These are phyloP conservation scores for Anorthoa munda DNA, from an alignment of 2,888 invertebrate species.

Conservation along the genomic window DNA sequence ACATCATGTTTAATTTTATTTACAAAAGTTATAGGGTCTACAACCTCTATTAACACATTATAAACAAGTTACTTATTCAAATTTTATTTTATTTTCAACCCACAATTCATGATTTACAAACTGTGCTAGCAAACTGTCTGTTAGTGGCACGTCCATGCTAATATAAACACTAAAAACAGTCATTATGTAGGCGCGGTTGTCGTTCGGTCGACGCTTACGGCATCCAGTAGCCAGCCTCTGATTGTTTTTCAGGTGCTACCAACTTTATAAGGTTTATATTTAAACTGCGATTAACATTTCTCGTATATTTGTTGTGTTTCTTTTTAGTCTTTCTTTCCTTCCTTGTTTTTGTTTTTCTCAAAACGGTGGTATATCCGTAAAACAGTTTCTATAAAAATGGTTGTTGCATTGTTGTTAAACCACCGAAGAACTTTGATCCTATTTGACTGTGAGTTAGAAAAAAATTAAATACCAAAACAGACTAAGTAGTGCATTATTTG, in stretches of 20 bases:
- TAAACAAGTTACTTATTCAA: not conserved
- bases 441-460: not conserved
- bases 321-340: no score
- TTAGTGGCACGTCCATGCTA: not conserved
- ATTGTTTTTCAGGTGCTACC: constrained; percentile 28
- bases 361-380: no score
- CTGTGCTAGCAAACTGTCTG: constrained; percentile 1
- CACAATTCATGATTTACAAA: not conserved
- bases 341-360: no score
- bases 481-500: not conserved
- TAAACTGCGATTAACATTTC: constrained; percentile 9
- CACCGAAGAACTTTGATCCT: not conserved
- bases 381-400: no score
- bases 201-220: constrained; percentile 12
- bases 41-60: not conserved
- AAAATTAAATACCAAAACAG: not conserved
- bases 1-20: no score
- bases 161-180: constrained; percentile 33
- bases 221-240: constrained; percentile 12
- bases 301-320: not conserved
- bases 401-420: no score
- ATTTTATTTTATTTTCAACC: not conserved
- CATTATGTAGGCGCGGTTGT: constrained; percentile 25
- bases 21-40: not conserved
- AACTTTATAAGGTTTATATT: constrained; percentile 34